Conservation (phyloP, 1,140 invertebrate species). For the Drosophila arizonae region DNA sequence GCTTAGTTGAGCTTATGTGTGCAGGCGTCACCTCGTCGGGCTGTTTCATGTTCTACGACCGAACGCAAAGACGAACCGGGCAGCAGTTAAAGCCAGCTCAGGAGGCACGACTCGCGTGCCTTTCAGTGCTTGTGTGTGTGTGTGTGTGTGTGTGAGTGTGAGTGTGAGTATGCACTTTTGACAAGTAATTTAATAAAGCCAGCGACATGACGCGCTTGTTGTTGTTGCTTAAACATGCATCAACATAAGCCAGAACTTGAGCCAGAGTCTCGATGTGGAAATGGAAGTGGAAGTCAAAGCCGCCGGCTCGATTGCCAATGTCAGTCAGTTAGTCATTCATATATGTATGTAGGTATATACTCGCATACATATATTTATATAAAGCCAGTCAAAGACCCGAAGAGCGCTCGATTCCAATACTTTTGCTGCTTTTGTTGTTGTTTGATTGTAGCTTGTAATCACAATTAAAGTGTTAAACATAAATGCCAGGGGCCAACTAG, state of each 20-base stretch:
- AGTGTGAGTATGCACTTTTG: constrained; percentile 61
- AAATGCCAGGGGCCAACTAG: constrained; percentile 76
- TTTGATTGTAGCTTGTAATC: constrained; percentile 79
- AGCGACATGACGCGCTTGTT: constrained; percentile 71
- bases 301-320: constrained; percentile 65
- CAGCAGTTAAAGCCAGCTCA: constrained; percentile 33
- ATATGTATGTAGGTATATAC: neutral
- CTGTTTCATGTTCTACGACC: constrained; percentile 43
- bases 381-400: constrained; percentile 38
- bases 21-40: constrained; percentile 33
- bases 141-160: constrained; percentile 29
- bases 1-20: constrained; percentile 28
- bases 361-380: neutral
- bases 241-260: constrained; percentile 27
- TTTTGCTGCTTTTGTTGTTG: constrained; percentile 32
- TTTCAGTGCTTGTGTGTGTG: neutral
- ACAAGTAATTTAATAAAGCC: constrained; percentile 81
- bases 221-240: constrained; percentile 60
- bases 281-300: constrained; percentile 28
- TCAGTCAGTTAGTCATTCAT: constrained; percentile 61
- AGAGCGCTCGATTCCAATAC: constrained; percentile 26
- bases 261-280: neutral
- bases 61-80: constrained; percentile 5
- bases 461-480: constrained; percentile 80
- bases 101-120: constrained; percentile 31